Conservation (phyloP, 1,140 invertebrate genomes). For the Saxidomus purpurata region DNA sequence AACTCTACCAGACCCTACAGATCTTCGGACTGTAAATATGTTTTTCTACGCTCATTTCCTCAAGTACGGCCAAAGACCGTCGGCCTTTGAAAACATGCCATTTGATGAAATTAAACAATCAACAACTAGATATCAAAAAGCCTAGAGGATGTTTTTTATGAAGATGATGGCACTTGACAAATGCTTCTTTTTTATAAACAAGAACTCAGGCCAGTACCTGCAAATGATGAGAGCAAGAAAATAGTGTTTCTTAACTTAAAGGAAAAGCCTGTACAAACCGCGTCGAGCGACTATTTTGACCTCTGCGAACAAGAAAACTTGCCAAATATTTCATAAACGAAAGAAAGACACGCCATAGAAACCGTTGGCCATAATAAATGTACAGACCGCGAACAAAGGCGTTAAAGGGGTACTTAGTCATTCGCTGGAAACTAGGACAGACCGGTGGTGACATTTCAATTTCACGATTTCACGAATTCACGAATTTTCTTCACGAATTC, state of each 20-base stretch:
- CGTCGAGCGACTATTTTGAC: not conserved
- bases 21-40: not conserved
- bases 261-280: not conserved
- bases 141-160: not conserved
- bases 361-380: not conserved
- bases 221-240: not conserved
- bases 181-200: conserved; percentile 4
- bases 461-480: no score
- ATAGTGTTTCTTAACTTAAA: not conserved
- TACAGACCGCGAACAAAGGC: not conserved
- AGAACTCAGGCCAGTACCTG: not conserved
- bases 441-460: no score
- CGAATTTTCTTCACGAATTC: no score
- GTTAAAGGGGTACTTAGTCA: not conserved
- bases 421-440: not conserved
- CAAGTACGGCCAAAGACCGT: not conserved
- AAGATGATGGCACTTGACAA: not conserved
- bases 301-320: not conserved
- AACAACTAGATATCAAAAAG: not conserved
- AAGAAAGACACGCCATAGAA: conserved; percentile 3
- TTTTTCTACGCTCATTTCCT: conserved; percentile 9
- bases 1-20: not conserved
- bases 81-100: not conserved
- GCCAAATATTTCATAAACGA: not conserved
- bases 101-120: not conserved